Evolutionary conservation across 2,797 vertebrate species (phyloP), one percentile per base, ranked within the genome.

Genomic region (Caiman crocodilus): DNA sequence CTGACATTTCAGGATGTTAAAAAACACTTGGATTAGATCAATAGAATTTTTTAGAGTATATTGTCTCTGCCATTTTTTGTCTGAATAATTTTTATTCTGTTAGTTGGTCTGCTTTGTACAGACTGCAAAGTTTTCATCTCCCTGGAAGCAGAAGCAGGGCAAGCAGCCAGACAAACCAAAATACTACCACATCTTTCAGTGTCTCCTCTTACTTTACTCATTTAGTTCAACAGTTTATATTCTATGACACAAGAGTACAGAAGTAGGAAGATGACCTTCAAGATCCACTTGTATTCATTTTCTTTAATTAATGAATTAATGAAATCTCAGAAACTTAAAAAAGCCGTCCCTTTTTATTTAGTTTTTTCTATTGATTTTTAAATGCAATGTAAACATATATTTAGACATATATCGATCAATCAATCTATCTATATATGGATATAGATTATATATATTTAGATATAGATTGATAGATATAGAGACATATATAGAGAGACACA

Each of bases 261-360:
- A 86, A 74, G 25, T 11, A 30, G 23, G 7, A 85, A n/a, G 14
- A 14, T 64, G 6, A n/a, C 14, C 13, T 84, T 13, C 42, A 42
- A 71, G 32, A 4, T 3, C 58, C 42, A 3, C 1, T 85, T 65
- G 16, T 81, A 93, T 86, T 10, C 67, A 7, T 69, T 1, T 2
- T 85, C 63, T 80, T 76, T n/a, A 35, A 61, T 69, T 26, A 50
- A 50, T 50, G 42, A 50, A 50, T 73, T 42, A 85, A 8, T 82
- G 13, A 5, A 30, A 42, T 21, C 20, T 30, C 7, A 73, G 67
- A 75, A 17, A 50, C 0, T 28, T 59, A 15, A 28, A 56, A 84
- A 35, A 14, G 60, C 0, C 0, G 0, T 26, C 12, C 12, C 50
- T 88, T 74, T 50, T 50, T 50, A 50, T 50, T 50, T 50, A 50